Evolutionary conservation across 2,113 vertebrate species (phyloP), one percentile per base, ranked within the genome.

Genomic region (Apteryx mantelli): DNA sequence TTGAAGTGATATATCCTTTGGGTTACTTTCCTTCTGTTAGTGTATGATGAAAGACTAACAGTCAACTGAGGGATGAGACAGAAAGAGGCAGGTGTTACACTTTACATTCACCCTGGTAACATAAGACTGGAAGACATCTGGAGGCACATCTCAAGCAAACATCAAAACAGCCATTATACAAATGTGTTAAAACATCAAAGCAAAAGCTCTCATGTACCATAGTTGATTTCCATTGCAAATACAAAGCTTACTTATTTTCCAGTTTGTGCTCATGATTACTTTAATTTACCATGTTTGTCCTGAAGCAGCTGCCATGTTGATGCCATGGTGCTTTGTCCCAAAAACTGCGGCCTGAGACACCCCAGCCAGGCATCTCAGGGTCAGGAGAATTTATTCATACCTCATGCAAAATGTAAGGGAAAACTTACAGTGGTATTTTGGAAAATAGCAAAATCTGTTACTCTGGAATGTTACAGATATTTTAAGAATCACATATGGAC

Each of bases 191-290:
- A 93, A 94, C 73, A 95, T 97, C 87, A 94, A 79, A 97, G 89
- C 2, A 2, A 95, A 96, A 86, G 76, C 94, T 95, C 60, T 93
- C 1, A 0, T 60, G 88, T 78, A 79, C 60, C 46, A 60, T 74
- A 34, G 73, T 71, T 97, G 82, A 94, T 96, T 96, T 96, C 91
- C 93, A 90, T 96, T 96, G 91, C 93, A 97, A 95, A 96, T 95
- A 78, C 64, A 82, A 80, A 90, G 73, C 88, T 71, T 89, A 78
- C 82, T 91, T 85, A 93, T 94, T 96, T 93, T 91, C 85, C 63
- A 78, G 68, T 95, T 89, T 94, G 78, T 1, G 4, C 82, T 95
- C 84, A 60, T 96, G 75, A 96, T 96, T 95, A 93, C 93, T 95
- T 90, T 95, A 94, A 94, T 96, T 93, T 86, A 86, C 70, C 71